These are phyloP conservation scores for Bombus haemorrhoidalis DNA, from an alignment of 1,140 invertebrate genomes.

Conservation along the genomic window DNA sequence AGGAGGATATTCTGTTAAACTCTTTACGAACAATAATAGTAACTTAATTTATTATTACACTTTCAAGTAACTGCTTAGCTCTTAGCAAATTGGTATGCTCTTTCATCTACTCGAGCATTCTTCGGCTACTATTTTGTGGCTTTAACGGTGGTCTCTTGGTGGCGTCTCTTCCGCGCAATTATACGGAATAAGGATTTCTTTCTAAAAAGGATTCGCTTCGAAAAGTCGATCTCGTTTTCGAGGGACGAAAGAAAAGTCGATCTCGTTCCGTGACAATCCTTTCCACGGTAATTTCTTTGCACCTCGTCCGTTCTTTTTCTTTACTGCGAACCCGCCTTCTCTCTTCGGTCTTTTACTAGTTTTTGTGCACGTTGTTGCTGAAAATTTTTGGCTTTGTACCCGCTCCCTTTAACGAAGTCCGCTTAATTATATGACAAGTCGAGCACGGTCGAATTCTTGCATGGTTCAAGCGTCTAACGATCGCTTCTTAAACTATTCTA, in stretches of 20 bases:
- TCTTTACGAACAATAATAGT: not conserved
- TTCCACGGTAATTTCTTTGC: constrained; percentile 15
- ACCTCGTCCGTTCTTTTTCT: not conserved
- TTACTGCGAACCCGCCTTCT: no score
- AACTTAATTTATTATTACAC: not conserved
- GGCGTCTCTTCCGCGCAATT: not conserved
- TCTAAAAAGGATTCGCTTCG: not conserved
- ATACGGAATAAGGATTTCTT: constrained; percentile 22
- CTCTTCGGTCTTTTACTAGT: not conserved
- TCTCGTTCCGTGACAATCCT: not conserved
- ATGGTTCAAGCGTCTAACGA: not conserved
- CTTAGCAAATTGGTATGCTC: not conserved
- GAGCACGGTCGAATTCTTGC: not conserved
- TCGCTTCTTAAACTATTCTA: not conserved
- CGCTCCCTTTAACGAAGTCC: not conserved
- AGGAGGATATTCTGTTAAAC: not conserved
- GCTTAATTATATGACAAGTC: not conserved
- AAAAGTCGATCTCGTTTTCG: constrained; percentile 19
- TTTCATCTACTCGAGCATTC: constrained; percentile 13
- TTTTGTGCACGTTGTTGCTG: constrained; percentile 6
- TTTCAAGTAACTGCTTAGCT: not conserved
- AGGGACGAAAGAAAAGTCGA: not conserved
- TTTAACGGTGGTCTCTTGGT: not conserved
- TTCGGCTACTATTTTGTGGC: constrained; percentile 1
- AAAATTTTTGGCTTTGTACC: constrained; percentile 8